These are phyloP conservation scores for Discoglossus pictus DNA, from an alignment of 2,797 vertebrate species.

Conservation along the genomic window DNA sequence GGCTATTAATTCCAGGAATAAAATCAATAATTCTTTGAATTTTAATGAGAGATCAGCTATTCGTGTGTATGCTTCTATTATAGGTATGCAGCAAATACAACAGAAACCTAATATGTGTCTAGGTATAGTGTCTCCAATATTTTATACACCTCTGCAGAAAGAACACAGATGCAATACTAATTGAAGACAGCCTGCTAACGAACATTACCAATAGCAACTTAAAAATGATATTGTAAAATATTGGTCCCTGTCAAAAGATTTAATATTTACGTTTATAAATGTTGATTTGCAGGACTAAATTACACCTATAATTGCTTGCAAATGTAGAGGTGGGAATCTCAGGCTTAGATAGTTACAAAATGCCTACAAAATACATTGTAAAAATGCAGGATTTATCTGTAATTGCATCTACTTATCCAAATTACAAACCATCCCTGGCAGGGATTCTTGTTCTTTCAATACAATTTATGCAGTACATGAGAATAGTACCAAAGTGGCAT, in stretches of 20 bases:
- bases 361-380: slow-evolving; percentile 12
- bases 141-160: slow-evolving; percentile 14
- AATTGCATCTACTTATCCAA: slow-evolving; percentile 28
- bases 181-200: no score
- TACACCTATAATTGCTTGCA: no score
- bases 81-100: slow-evolving; percentile 21
- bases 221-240: no score
- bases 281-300: no score
- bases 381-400: slow-evolving; percentile 4
- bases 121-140: slow-evolving; percentile 18
- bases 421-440: slow-evolving; percentile 25
- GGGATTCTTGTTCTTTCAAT: slow-evolving; percentile 12
- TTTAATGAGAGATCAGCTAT: slow-evolving; percentile 23
- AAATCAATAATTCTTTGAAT: no score
- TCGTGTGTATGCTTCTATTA: slow-evolving; percentile 19
- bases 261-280: no score
- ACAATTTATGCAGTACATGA: slow-evolving; percentile 32
- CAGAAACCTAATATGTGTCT: slow-evolving; percentile 3
- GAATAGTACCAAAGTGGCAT: slow-evolving; percentile 25
- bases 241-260: no score
- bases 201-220: no score
- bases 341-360: slow-evolving; percentile 7
- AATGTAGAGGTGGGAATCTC: slow-evolving; percentile 8
- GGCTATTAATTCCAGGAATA: no score
- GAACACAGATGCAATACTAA: slow-evolving; percentile 21